Percentiles rank a stretch among this genome's conserved stretches.
Conservation (phyloP, 1,140 invertebrate genomes). For the Myzus persicae region DNA sequence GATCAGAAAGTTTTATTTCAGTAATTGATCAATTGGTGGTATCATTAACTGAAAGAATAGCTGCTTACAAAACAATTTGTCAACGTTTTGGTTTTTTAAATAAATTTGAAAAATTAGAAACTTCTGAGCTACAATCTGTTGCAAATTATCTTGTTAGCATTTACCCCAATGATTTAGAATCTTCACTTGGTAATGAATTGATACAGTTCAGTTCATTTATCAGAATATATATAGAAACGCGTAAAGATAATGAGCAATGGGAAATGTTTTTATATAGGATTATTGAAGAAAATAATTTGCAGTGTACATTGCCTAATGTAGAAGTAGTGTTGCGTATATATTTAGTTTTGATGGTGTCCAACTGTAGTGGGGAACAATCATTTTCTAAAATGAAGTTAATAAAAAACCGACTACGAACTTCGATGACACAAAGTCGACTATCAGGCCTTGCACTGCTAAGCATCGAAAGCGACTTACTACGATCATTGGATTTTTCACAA, state of each 20-base stretch:
- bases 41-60: slow-evolving; percentile 1
- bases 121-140: background rate
- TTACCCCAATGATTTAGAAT: background rate
- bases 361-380: background rate
- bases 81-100: slow-evolving; percentile 27
- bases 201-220: slow-evolving; percentile 8
- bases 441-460: too few relatives aligned
- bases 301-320: background rate
- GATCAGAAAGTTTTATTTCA: background rate
- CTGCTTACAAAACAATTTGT: background rate
- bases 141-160: background rate
- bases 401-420: too few relatives aligned
- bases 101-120: slow-evolving; percentile 19
- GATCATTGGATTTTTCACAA: too few relatives aligned
- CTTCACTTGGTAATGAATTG: background rate
- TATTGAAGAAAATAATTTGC: background rate
- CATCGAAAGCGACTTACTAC: too few relatives aligned
- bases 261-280: background rate
- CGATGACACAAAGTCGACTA: too few relatives aligned
- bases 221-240: background rate
- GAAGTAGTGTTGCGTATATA: background rate
- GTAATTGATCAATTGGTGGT: slow-evolving; percentile 4
- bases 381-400: background rate
- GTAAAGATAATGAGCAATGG: slow-evolving; percentile 7
- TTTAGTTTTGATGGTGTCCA: slow-evolving; percentile 11